Percentiles rank a stretch among this genome's conserved stretches.
Evolutionary conservation across 2,113 vertebrate genomes (phyloP).

Genomic region (Coptodon rendalli): DNA sequence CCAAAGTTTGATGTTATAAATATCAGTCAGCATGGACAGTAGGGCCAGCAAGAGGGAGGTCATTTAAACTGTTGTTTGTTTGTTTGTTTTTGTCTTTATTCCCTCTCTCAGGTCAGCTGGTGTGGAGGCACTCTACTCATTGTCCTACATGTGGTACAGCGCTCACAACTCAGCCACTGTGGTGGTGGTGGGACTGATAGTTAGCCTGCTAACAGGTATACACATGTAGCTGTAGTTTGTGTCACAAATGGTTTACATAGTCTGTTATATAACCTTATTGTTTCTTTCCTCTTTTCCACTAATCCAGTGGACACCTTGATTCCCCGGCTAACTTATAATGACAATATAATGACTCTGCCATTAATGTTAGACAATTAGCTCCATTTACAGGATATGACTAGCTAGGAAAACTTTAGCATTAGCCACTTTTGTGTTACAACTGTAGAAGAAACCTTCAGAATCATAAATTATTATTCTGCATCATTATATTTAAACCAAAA

Average conservation of each 20-base stretch:
- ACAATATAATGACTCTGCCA: not conserved
- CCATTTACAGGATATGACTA: not conserved
- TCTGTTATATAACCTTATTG: not conserved
- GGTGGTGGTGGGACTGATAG: constrained; percentile 84
- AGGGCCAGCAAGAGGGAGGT: not conserved
- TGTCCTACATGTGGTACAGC: constrained; percentile 98
- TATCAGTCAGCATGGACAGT: not conserved
- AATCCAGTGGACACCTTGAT: not conserved
- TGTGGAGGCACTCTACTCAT: constrained; percentile 79
- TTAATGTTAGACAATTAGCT: not conserved
- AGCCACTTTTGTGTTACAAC: not conserved
- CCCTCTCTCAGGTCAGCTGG: constrained; percentile 69
- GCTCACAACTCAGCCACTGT: constrained; percentile 91
- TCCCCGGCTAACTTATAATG: not conserved
- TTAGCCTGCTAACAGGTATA: constrained; percentile 88
- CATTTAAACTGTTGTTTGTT: not conserved
- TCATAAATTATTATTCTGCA: not conserved
- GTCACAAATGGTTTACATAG: not conserved
- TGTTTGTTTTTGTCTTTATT: not conserved
- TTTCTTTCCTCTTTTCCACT: not conserved
- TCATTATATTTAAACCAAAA: not conserved
- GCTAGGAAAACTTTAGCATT: not conserved
- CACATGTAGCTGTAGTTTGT: not conserved
- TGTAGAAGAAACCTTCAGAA: not conserved
- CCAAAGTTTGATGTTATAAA: not conserved